Percentiles rank a stretch among this genome's conserved stretches.
These are phyloP conservation scores for Nothocercus nigrocapillus DNA, from an alignment of 2,113 vertebrate species.

Conservation along the genomic window DNA sequence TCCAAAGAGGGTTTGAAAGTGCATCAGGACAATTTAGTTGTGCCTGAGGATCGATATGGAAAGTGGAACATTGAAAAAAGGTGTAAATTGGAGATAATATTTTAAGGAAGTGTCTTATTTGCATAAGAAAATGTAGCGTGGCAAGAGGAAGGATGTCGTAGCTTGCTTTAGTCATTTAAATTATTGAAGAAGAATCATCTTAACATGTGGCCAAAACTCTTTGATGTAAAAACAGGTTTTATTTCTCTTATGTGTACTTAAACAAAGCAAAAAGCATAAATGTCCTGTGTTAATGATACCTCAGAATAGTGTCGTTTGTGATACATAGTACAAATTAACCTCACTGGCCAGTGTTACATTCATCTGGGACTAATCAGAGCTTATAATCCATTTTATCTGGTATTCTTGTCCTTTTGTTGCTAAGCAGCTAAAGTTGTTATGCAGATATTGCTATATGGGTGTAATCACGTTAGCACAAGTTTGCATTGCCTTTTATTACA, in stretches of 20 bases:
- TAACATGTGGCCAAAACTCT: neutral
- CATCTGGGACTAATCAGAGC: constrained; percentile 58
- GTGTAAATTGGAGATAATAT: neutral
- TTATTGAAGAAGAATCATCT: neutral
- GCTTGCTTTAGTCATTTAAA: neutral
- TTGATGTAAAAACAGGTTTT: neutral
- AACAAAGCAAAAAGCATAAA: neutral
- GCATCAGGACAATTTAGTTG: neutral
- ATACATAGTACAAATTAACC: constrained; percentile 67
- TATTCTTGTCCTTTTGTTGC: constrained; percentile 63
- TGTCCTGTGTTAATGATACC: neutral
- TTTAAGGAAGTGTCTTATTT: neutral
- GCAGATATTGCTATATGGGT: constrained; percentile 44
- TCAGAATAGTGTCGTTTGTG: constrained; percentile 46
- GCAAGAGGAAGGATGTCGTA: neutral
- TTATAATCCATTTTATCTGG: constrained; percentile 71
- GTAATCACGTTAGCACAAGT: constrained; percentile 70
- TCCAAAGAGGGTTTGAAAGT: neutral
- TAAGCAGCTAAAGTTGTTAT: constrained; percentile 75
- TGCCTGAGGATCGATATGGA: neutral
- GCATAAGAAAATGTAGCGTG: neutral
- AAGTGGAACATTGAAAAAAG: neutral
- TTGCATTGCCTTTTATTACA: constrained; percentile 65
- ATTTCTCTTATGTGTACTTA: neutral
- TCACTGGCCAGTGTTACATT: constrained; percentile 40